phyloP scores from a whole-genome alignment of 2,888 invertebrate species.

The Thereva unica region DNA sequence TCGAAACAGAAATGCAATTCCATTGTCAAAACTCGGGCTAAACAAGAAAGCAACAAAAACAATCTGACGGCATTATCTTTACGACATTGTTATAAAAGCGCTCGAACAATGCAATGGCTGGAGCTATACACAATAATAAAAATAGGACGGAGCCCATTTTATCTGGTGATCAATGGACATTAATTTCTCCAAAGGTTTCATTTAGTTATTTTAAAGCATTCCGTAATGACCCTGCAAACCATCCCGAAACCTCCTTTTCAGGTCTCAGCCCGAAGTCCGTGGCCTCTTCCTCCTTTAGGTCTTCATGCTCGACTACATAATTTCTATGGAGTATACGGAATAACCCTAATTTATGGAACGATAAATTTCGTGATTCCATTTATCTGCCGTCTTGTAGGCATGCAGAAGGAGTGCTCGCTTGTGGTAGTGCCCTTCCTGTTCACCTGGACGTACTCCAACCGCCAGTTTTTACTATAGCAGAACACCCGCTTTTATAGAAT shows the following conservation, averaged over 20 bases:
- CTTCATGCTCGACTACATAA: slow-evolving; percentile 37
- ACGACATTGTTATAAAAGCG: not conserved
- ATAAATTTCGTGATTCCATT: slow-evolving; percentile 43
- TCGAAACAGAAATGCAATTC: no score
- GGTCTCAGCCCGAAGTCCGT: not conserved
- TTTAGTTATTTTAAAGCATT: slow-evolving; percentile 36
- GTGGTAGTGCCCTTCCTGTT: slow-evolving; percentile 33
- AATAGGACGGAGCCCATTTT: slow-evolving; percentile 37
- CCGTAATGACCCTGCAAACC: slow-evolving; percentile 6
- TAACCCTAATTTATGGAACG: slow-evolving; percentile 43
- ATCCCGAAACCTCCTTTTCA: not conserved
- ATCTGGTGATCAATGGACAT: slow-evolving; percentile 38
- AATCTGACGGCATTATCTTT: not conserved
- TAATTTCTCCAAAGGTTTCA: slow-evolving; percentile 41
- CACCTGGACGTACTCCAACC: slow-evolving; percentile 36
- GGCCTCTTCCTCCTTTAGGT: slow-evolving; percentile 20
- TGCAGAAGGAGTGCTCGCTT: slow-evolving; percentile 15
- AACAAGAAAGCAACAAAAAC: no score
- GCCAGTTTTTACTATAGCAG: not conserved
- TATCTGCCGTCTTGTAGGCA: slow-evolving; percentile 38
- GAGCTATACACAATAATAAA: slow-evolving; percentile 28
- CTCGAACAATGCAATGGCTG: slow-evolving; percentile 21
- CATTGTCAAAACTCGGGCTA: no score
- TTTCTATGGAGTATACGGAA: slow-evolving; percentile 39
- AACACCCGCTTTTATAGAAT: not conserved